Conservation (phyloP, 2,888 invertebrate genomes). For the Lithophane ornitopus region DNA sequence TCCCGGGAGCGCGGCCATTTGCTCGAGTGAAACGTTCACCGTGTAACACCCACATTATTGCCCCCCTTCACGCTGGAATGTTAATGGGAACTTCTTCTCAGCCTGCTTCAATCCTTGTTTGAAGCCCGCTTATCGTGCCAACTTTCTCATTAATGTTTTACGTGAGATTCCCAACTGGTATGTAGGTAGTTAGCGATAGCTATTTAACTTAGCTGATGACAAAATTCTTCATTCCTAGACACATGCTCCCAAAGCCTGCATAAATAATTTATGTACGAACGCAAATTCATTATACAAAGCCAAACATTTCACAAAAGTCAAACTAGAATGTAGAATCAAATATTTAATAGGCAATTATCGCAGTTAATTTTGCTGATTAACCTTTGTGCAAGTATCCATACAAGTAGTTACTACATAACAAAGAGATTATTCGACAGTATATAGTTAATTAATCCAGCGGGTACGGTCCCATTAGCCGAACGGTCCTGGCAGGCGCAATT, state of each 20-base stretch:
- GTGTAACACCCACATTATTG: constrained; percentile 83
- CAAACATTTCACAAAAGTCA: constrained; percentile 26
- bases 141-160: constrained; percentile 81
- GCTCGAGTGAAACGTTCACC: constrained; percentile 79
- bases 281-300: constrained; percentile 10
- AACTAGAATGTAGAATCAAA: constrained; percentile 46
- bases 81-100: constrained; percentile 79
- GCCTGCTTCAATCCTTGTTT: constrained; percentile 78
- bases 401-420: constrained; percentile 68
- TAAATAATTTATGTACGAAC: background rate
- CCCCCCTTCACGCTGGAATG: constrained; percentile 78
- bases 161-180: constrained; percentile 72
- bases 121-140: constrained; percentile 76
- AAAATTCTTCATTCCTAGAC: constrained; percentile 1
- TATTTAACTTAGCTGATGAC: constrained; percentile 28
- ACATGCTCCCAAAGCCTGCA: background rate
- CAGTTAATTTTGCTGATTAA: constrained; percentile 68
- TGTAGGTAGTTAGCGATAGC: constrained; percentile 57
- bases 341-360: constrained; percentile 70
- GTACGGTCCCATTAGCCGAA: constrained; percentile 77
- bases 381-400: constrained; percentile 65
- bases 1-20: constrained; percentile 76
- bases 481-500: constrained; percentile 62
- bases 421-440: constrained; percentile 77
- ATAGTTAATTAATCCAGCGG: constrained; percentile 81